Evolutionary conservation across 2,888 invertebrate genomes (phyloP).

Genomic region (Pelosia muscerda): DNA sequence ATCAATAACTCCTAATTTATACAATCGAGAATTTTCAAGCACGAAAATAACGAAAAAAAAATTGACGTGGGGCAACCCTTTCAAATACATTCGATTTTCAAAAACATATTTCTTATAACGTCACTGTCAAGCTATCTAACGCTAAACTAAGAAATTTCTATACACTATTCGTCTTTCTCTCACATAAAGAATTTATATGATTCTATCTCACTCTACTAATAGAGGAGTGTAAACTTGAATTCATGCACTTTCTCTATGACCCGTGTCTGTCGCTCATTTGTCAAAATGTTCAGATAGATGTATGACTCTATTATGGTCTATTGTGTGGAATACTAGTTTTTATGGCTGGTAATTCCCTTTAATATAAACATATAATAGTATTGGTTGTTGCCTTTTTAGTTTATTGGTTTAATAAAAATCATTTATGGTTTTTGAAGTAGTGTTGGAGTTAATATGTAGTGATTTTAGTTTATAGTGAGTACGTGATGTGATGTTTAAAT

Average conservation of each 20-base stretch:
- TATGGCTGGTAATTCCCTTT: constrained; percentile 36
- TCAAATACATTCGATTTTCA: background rate
- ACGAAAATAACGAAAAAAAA: background rate
- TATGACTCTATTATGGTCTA: constrained; percentile 54
- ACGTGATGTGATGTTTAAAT: background rate
- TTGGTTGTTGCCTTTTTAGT: constrained; percentile 32
- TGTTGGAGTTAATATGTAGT: background rate
- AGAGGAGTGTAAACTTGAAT: constrained; percentile 62
- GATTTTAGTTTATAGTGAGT: background rate
- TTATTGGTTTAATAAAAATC: constrained; percentile 13
- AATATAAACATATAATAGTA: constrained; percentile 41
- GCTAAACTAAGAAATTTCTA: background rate
- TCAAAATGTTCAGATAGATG: constrained; percentile 58
- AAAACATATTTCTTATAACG: constrained; percentile 6
- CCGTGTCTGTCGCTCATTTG: constrained; percentile 63
- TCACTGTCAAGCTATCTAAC: constrained; percentile 5
- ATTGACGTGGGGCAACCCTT: background rate
- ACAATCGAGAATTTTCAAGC: too few relatives aligned
- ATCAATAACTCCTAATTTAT: background rate
- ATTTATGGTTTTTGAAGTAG: constrained; percentile 14
- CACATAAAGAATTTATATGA: constrained; percentile 11
- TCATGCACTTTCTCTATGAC: constrained; percentile 77
- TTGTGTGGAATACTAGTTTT: constrained; percentile 38
- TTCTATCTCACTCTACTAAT: constrained; percentile 32
- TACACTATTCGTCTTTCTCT: constrained; percentile 26